These are phyloP conservation scores for Balaeniceps rex DNA, from an alignment of 2,113 vertebrate genomes.

Conservation along the genomic window DNA sequence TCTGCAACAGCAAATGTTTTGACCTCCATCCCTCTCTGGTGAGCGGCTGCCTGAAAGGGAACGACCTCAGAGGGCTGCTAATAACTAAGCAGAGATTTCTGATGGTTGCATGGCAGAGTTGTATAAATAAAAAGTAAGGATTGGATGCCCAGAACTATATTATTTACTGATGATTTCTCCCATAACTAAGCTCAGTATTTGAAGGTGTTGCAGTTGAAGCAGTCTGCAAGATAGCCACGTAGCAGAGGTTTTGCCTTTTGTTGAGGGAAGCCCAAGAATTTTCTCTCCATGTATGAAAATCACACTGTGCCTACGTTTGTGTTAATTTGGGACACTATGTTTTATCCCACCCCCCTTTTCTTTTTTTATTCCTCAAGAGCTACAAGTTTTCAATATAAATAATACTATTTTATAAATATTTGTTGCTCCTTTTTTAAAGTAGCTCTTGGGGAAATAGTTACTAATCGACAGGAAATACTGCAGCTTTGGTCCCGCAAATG, in stretches of 20 bases:
- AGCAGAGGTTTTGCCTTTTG: background rate
- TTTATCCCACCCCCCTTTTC: background rate
- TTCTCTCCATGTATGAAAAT: background rate
- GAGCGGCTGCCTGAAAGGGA: background rate
- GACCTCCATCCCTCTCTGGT: background rate
- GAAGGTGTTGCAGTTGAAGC: background rate
- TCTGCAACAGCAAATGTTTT: background rate
- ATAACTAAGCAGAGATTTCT: background rate
- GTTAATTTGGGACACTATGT: fast-evolving
- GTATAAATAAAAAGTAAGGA: background rate
- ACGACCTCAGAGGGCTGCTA: background rate
- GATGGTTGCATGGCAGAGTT: background rate
- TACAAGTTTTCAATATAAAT: background rate
- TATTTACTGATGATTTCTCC: background rate
- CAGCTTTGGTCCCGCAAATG: background rate
- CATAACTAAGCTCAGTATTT: background rate
- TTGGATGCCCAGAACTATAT: background rate
- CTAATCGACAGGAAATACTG: background rate
- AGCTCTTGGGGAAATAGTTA: background rate
- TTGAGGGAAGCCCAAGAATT: background rate
- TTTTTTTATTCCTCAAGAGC: background rate
- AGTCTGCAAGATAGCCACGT: background rate
- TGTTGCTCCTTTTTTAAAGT: background rate
- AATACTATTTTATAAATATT: background rate
- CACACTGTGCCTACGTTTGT: background rate